Percentiles rank a stretch among this genome's conserved stretches.
These are phyloP conservation scores for Holacanthella duospinosa DNA, from an alignment of 2,888 invertebrate species.

Conservation along the genomic window DNA sequence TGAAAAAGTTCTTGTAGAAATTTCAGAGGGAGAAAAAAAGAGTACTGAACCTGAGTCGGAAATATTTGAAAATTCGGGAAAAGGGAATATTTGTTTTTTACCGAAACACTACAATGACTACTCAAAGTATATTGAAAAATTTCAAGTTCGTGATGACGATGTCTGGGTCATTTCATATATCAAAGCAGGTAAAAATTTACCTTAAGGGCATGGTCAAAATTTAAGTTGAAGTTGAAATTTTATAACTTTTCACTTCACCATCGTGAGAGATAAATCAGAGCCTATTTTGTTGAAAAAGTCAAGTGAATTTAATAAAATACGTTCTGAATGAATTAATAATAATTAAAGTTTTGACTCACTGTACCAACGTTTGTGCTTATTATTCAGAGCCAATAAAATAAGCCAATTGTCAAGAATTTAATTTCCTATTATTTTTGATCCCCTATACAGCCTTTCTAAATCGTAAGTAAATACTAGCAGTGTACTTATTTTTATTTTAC, in stretches of 20 bases:
- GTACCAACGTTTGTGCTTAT: neutral
- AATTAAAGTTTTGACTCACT: neutral
- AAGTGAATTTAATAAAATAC: no score
- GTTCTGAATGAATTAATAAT: no score
- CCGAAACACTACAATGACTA: slow-evolving; percentile 29
- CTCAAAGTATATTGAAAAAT: slow-evolving; percentile 40
- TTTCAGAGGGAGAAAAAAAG: no score
- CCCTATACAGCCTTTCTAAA: no score
- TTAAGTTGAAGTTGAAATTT: no score
- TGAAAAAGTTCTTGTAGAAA: neutral
- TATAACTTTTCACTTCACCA: neutral
- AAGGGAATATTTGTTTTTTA: slow-evolving; percentile 18
- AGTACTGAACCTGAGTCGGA: neutral
- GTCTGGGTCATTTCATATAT: slow-evolving; percentile 43
- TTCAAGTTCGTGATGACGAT: slow-evolving; percentile 45
- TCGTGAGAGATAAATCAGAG: no score
- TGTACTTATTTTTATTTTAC: neutral
- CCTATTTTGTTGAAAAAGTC: no score
- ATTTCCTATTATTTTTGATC: no score
- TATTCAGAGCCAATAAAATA: neutral
- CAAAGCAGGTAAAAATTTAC: slow-evolving; percentile 42
- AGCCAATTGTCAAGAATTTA: no score
- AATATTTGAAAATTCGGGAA: neutral
- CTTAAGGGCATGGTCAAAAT: no score
- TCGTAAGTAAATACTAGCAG: no score